These are phyloP conservation scores for Drosophila cardini DNA, from an alignment of 1,140 invertebrate genomes.

Conservation along the genomic window DNA sequence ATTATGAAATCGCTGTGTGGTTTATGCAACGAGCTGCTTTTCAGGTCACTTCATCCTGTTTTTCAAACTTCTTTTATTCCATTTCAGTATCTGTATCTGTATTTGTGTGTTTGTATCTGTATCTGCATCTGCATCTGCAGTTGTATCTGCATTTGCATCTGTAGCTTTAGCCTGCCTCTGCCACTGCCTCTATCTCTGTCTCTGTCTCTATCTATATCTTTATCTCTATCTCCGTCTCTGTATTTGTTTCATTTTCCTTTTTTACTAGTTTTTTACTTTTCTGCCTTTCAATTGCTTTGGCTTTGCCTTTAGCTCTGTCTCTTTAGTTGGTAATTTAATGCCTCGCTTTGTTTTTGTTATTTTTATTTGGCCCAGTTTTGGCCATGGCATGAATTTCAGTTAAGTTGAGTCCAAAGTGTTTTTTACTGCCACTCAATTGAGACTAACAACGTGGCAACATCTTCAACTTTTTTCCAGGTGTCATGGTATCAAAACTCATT, in stretches of 20 bases:
- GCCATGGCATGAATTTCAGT: neutral
- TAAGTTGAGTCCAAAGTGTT: neutral
- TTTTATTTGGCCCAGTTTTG: constrained; percentile 8
- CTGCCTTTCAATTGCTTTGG: constrained; percentile 48
- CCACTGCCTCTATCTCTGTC: neutral
- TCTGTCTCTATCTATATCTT: constrained; percentile 13
- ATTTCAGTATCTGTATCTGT: constrained; percentile 15
- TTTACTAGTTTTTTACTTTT: constrained; percentile 31
- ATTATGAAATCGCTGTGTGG: constrained; percentile 41
- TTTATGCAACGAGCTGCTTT: constrained; percentile 69
- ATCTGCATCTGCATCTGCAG: neutral
- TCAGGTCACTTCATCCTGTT: constrained; percentile 67
- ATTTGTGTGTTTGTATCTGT: too few relatives aligned
- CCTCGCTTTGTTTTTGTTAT: constrained; percentile 22
- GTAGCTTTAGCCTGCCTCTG: constrained; percentile 33
- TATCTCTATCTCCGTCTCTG: neutral
- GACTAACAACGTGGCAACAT: constrained; percentile 2
- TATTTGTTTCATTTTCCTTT: constrained; percentile 9
- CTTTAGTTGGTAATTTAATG: constrained; percentile 61
- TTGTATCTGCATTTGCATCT: neutral
- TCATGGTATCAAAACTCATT: constrained; percentile 89
- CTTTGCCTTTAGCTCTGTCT: constrained; percentile 29
- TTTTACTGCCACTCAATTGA: constrained; percentile 4
- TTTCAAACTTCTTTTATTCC: constrained; percentile 30
- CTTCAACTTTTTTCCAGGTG: constrained; percentile 80